Evolutionary conservation across 2,797 vertebrate genomes (phyloP), one percentile per base, ranked within the genome.

Genomic region (Sebastes wilsoni): DNA sequence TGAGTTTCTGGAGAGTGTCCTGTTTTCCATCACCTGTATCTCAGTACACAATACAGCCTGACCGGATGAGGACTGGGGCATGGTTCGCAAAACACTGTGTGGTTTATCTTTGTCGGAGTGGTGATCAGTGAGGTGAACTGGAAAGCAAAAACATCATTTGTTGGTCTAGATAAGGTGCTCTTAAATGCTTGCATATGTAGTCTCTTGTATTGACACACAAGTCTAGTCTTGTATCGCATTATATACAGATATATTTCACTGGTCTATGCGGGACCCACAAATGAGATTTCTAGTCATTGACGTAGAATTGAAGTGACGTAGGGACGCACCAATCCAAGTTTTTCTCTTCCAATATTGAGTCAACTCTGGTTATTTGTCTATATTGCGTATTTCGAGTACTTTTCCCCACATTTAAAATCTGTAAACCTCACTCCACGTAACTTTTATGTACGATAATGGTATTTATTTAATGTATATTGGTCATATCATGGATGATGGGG

Each of bases 11-110:
- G 85, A 81, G 60, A 71, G 75, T 14, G 70, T 85, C 78, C 79
- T 88, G 78, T 85, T 92, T 89, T 90, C 75, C 66, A 61, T 91
- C 87, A 89, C 80, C 75, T 86, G 65, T 79, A 78, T 85, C 75
- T 87, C 66, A 9, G 52, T 76, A 30, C 84, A 82, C 72, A 80
- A 66, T 30, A 67, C 62, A 80, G 74, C 34, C 38, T 10, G 20
- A 66, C 60, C 34, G 23, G 25, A 20, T 27, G 65, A 82, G 52
- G 66, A 70, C 11, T 13, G 25, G n/a, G 27, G 72, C 34, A 62
- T 55, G 12, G 28, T 36, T 72, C 46, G 77, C 58, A 27, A 27
- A 74, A 61, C 66, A 22, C 30, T 64, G 72, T 75, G 62, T 46
- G 34, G 13, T 77, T 81, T 80, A 56, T 89, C 75, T 78, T 58